Evolutionary conservation across 2,888 invertebrate genomes (phyloP), one percentile per base, ranked within the genome.

Genomic region (Rhamnusium bicolor): DNA sequence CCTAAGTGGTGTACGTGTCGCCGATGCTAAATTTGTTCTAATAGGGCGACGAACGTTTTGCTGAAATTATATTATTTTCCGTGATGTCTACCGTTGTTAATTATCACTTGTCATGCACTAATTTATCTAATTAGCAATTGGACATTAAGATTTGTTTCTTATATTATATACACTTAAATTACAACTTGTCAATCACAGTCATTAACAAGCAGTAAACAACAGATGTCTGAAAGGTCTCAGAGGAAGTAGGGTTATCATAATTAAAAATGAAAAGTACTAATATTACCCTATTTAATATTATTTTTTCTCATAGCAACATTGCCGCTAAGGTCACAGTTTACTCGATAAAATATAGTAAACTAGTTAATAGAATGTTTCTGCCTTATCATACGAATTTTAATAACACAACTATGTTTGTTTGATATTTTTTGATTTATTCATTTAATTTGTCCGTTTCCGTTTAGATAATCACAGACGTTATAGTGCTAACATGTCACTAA

Each of bases 201-300:
- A 24, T 24, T 29, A 16, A 65, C 65, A 65, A 65, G 51, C 27
- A 53, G 51, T 69, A 69, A 69, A 69, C 69, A 69, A 58, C 69
- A 69, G 61, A 69, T 69, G 69, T 61, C 61, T 61, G 16, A 61
- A 32, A 69, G 60, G 51, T 69, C 61, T 61, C 51, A 47, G 12
- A 69, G 69, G 69, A 69, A 69, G 69, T 69, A 56, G 49, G 69
- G 69, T 69, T 61, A 69, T 12, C 58, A 29, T 61, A 69, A 69
- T 69, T 51, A 56, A 69, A 32, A 69, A 21, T 32, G 27, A 51
- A 56, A 60, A 61, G 32, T 29, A 65, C 53, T 47, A 61, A 40
- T 60, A 27, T 49, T 51, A 63, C 65, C 47, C 65, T 40, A 53
- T 54, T 65, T 65, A 65, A 19, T 53, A 19, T 53, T 53, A n/a